Conservation (phyloP, 2,888 invertebrate genomes). For the Polyommatus iphigenia region DNA sequence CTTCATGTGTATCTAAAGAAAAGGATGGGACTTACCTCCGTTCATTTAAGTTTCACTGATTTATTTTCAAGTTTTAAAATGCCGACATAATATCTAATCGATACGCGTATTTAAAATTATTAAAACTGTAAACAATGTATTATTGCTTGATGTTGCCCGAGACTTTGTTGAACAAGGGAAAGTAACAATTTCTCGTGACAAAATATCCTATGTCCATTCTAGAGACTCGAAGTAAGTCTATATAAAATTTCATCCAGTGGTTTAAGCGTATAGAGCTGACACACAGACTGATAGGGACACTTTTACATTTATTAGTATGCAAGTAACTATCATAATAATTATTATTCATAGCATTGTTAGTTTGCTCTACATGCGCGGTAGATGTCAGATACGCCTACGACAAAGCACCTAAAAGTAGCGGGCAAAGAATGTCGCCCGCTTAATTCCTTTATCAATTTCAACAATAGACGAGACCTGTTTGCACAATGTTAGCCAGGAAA, state of each 20-base stretch:
- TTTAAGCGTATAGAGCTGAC: no score
- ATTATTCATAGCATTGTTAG: neutral
- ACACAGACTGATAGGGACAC: neutral
- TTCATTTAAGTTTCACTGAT: neutral
- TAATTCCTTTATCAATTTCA: constrained; percentile 13
- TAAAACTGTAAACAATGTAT: no score
- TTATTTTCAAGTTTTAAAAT: neutral
- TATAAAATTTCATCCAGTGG: neutral
- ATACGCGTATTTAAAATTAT: no score
- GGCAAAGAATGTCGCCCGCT: neutral
- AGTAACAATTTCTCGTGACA: no score
- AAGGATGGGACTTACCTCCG: neutral
- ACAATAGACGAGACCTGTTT: neutral
- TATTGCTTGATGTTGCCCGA: no score
- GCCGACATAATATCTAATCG: no score
- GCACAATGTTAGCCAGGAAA: neutral
- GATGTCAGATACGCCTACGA: neutral
- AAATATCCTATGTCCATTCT: neutral
- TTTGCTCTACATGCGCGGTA: neutral
- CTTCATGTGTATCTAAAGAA: neutral
- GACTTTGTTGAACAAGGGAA: no score
- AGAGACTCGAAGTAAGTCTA: neutral
- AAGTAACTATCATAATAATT: neutral
- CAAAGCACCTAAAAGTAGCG: neutral
- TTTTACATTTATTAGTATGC: neutral